A percentile compares a stretch with the other conserved stretches of the same genome.
Evolutionary conservation across 2,113 vertebrate species (phyloP).

Genomic region (Hemicordylus capensis): DNA sequence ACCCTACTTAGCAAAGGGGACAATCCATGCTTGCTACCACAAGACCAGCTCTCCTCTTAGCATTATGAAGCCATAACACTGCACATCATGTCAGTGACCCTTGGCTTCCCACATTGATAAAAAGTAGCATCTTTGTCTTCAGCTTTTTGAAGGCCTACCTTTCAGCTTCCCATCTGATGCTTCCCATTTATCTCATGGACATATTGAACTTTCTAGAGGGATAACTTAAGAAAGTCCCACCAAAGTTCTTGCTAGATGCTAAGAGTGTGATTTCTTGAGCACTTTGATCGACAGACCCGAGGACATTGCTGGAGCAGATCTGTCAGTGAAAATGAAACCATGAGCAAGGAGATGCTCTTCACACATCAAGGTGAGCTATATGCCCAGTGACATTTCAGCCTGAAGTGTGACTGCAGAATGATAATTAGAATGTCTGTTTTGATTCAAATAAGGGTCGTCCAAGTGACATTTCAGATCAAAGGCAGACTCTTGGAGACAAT

Average conservation of each 20-base stretch:
- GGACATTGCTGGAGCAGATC: slow-evolving; percentile 17
- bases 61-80: too few relatives aligned
- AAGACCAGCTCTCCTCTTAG: too few relatives aligned
- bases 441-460: slow-evolving; percentile 18
- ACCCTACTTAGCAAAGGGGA: too few relatives aligned
- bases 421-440: slow-evolving; percentile 28
- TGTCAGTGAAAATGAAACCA: slow-evolving; percentile 44
- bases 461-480: slow-evolving; percentile 5
- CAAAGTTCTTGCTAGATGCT: slow-evolving; percentile 22
- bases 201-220: slow-evolving; percentile 15
- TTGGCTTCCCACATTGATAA: too few relatives aligned
- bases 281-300: slow-evolving; percentile 41
- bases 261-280: slow-evolving; percentile 36
- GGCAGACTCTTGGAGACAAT: background rate
- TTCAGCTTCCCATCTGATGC: background rate
- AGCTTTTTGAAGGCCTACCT: rapidly evolving
- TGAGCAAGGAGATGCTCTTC: slow-evolving; percentile 38
- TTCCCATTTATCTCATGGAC: slow-evolving; percentile 20
- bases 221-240: slow-evolving; percentile 1
- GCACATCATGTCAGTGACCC: too few relatives aligned
- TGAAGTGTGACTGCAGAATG: slow-evolving; percentile 25
- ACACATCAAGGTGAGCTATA: slow-evolving; percentile 21
- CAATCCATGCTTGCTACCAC: too few relatives aligned
- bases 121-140: background rate
- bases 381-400: slow-evolving; percentile 43